A percentile compares a stretch with the other conserved stretches of the same genome.
These are phyloP conservation scores for Myotis daubentonii DNA, from an alignment of 2,797 vertebrate genomes.

Conservation along the genomic window DNA sequence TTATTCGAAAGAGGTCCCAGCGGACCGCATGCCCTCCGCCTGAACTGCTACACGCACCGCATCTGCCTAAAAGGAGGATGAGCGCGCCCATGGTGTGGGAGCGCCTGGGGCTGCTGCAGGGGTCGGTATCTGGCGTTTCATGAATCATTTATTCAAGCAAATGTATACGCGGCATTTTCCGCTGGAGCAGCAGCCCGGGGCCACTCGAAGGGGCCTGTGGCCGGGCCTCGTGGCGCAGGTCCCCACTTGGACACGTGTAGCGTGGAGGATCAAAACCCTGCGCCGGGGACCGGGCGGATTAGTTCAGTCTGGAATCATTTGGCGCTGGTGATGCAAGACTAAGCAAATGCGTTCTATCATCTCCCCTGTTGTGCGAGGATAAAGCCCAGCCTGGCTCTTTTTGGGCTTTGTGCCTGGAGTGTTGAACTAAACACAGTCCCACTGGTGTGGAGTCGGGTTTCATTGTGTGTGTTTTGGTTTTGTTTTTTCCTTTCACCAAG, in stretches of 20 bases:
- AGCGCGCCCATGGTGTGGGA: too few species aligned
- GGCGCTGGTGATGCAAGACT: conserved; percentile 74
- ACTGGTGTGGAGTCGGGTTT: conserved; percentile 55
- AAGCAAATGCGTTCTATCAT: conserved; percentile 67
- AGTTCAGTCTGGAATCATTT: conserved; percentile 76
- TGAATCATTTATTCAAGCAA: conserved; percentile 78
- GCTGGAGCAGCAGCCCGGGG: conserved; percentile 62
- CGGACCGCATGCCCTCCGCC: conserved; percentile 46
- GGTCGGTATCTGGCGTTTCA: conserved; percentile 66
- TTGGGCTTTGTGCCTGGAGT: conserved; percentile 72
- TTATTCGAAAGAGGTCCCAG: conserved; percentile 62
- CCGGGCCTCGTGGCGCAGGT: conserved; percentile 57
- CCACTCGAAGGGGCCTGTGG: conserved; percentile 65
- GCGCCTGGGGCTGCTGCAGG: conserved; percentile 62
- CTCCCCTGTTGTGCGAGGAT: conserved; percentile 71
- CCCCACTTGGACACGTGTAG: conserved; percentile 72
- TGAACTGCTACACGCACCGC: not conserved
- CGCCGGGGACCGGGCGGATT: conserved; percentile 67
- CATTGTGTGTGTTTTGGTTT: conserved; percentile 60
- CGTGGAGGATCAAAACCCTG: conserved; percentile 39
- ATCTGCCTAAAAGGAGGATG: not conserved
- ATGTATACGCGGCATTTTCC: conserved; percentile 64
- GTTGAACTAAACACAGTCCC: conserved; percentile 79
- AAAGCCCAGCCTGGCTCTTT: conserved; percentile 63
- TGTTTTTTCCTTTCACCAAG: conserved; percentile 48